phyloP scores from a whole-genome alignment of 2,113 vertebrate species.

The Fulica atra region DNA sequence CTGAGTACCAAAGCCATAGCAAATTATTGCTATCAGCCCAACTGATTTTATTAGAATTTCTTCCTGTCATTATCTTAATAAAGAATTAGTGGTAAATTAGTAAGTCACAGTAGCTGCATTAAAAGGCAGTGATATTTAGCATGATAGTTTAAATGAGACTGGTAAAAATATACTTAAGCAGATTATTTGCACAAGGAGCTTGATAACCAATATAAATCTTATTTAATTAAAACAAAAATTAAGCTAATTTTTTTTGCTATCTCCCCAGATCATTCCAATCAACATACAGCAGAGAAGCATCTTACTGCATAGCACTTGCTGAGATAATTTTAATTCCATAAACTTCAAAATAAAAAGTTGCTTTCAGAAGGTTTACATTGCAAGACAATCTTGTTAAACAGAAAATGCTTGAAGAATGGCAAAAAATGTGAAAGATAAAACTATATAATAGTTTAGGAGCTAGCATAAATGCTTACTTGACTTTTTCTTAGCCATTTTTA shows the following conservation, averaged over 20 bases:
- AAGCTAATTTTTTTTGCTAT: neutral
- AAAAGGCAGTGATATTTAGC: neutral
- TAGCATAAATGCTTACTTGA: neutral
- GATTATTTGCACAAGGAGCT: neutral
- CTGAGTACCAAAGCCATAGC: neutral
- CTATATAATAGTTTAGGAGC: neutral
- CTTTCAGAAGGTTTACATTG: neutral
- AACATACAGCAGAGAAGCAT: neutral
- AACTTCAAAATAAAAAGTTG: neutral
- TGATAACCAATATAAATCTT: neutral
- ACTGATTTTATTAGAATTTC: slow-evolving; percentile 18
- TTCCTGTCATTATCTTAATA: slow-evolving; percentile 9
- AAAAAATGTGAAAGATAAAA: neutral
- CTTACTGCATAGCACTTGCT: neutral
- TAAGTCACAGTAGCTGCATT: neutral
- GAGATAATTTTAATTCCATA: neutral
- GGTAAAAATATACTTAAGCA: neutral
- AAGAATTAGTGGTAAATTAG: slow-evolving; percentile 19
- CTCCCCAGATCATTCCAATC: neutral
- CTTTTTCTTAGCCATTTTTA: neutral
- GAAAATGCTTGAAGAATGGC: neutral
- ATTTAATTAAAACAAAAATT: slow-evolving; percentile 31
- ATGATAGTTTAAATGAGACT: neutral
- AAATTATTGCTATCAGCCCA: slow-evolving; percentile 2
- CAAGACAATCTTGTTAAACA: neutral